Base-by-base conservation (phyloP, 2,113 vertebrate species). In the Epinephelus moara region DNA sequence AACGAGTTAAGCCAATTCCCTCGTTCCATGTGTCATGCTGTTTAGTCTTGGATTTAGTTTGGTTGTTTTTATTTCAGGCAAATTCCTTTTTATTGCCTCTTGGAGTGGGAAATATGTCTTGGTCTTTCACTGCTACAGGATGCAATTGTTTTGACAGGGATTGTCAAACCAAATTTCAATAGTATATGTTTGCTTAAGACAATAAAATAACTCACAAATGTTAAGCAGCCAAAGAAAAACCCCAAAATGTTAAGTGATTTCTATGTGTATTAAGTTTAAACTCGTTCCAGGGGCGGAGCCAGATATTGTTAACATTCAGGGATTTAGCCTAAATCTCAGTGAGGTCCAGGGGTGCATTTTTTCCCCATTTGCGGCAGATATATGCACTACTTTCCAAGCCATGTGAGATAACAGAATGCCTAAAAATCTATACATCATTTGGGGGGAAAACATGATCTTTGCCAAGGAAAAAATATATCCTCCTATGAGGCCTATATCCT, bases 1-100 rank as follows among this genome's bases (percentile, higher is more conserved):
- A 89, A 63, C 19, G 2, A 68, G 80, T 91, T 88, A 75, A 73
- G 33, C 49, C 86, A 56, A 81, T 83, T 88, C 80, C 87, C 87
- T 56, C 3, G 81, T 86, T 88, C 30, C 78, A 52, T 33, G 10
- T 75, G 81, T 85, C 88, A 30, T 11, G 80, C 42, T 12, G 13
- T 14, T 91, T 50, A 61, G 78, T 71, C 67, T n/a, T 49, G 27
- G 42, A 52, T 76, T 57, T 21, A n/a, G 21, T 45, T 59, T 23
- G 47, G 21, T 45, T 33, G 14, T 2, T 49, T 80, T 86, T 63
- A 57, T 78, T 75, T 72, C 45, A 49, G 68, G 45, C 21, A 40
- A 42, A 75, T 75, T 64, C 18, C 45, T 75, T 63, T 59, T 71
- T 60, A 42, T 76, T 66, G 33, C 33, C 27, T 42, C 50, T 69